These are phyloP conservation scores for Peromyscus aztecus DNA, from an alignment of 2,797 vertebrate genomes.

Conservation along the genomic window DNA sequence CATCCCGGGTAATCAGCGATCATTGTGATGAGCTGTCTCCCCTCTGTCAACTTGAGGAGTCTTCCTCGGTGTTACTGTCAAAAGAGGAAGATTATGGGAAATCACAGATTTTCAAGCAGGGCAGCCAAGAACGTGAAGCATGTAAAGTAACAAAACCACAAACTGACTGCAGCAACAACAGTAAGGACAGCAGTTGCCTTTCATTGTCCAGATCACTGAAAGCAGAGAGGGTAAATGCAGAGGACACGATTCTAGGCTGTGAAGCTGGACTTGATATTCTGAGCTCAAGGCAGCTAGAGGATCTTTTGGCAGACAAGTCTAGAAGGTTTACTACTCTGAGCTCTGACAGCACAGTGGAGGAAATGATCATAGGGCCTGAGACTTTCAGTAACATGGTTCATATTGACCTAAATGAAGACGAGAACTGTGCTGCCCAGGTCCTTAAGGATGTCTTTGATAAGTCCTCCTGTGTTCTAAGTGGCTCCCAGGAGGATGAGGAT, in stretches of 20 bases:
- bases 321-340: conserved; percentile 83
- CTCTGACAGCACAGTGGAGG: conserved; percentile 83
- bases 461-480: conserved; percentile 88
- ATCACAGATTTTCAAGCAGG: conserved; percentile 62
- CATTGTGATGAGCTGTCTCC: conserved; percentile 60
- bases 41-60: conserved; percentile 72
- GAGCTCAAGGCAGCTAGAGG: conserved; percentile 85
- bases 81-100: conserved; percentile 72
- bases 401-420: conserved; percentile 90
- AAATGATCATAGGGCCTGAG: conserved; percentile 86
- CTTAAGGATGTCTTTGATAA: conserved; percentile 90
- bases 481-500: conserved; percentile 88
- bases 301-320: conserved; percentile 87
- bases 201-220: conserved; percentile 80
- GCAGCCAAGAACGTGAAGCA: conserved; percentile 70
- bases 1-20: conserved; percentile 29
- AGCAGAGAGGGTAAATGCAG: conserved; percentile 76
- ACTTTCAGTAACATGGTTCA: conserved; percentile 89
- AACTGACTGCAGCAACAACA: conserved; percentile 46
- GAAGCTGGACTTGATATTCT: conserved; percentile 83
- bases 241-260: conserved; percentile 78
- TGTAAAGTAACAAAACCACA: conserved; percentile 73
- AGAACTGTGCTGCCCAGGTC: conserved; percentile 86
- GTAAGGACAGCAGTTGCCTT: conserved; percentile 61
- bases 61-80: conserved; percentile 49